A percentile compares a stretch with the other conserved stretches of the same genome.
These are phyloP conservation scores for Halictus quadricinctus DNA, from an alignment of 2,888 invertebrate genomes.

Conservation along the genomic window DNA sequence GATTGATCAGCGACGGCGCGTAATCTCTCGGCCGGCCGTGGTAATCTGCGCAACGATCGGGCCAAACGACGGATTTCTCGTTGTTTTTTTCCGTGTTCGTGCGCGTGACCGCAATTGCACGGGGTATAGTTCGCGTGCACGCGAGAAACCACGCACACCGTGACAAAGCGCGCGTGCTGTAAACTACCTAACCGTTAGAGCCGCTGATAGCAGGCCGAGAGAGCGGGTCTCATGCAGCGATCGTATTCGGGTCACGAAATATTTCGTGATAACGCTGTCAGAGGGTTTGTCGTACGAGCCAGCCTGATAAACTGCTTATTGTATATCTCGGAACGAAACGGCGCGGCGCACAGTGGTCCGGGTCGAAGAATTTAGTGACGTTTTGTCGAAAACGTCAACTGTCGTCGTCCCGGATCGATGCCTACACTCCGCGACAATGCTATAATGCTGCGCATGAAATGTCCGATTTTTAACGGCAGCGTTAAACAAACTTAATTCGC, in stretches of 20 bases:
- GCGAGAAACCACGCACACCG: slow-evolving; percentile 14
- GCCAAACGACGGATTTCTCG: not conserved
- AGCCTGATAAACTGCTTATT: slow-evolving; percentile 62
- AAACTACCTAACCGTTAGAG: slow-evolving; percentile 61
- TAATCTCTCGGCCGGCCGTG: slow-evolving; percentile 54
- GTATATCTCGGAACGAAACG: slow-evolving; percentile 2
- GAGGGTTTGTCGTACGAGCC: slow-evolving; percentile 57
- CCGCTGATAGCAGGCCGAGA: slow-evolving; percentile 55
- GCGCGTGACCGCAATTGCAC: slow-evolving; percentile 29
- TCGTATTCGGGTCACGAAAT: slow-evolving; percentile 76
- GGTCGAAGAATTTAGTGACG: not conserved
- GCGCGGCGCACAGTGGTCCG: not conserved
- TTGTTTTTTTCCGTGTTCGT: slow-evolving; percentile 21
- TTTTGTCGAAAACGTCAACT: not conserved
- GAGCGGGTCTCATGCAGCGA: slow-evolving; percentile 66
- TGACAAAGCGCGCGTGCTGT: not conserved
- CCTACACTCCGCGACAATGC: not conserved
- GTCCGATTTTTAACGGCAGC: too few species aligned
- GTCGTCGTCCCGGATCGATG: not conserved
- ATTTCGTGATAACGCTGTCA: slow-evolving; percentile 73
- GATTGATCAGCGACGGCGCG: slow-evolving; percentile 51
- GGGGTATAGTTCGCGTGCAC: slow-evolving; percentile 57
- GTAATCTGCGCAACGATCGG: slow-evolving; percentile 23
- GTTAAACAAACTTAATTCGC: too few species aligned
- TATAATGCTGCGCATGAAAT: too few species aligned